Base-by-base conservation (phyloP, 2,888 invertebrate genomes). In the Pyralis farinalis region DNA sequence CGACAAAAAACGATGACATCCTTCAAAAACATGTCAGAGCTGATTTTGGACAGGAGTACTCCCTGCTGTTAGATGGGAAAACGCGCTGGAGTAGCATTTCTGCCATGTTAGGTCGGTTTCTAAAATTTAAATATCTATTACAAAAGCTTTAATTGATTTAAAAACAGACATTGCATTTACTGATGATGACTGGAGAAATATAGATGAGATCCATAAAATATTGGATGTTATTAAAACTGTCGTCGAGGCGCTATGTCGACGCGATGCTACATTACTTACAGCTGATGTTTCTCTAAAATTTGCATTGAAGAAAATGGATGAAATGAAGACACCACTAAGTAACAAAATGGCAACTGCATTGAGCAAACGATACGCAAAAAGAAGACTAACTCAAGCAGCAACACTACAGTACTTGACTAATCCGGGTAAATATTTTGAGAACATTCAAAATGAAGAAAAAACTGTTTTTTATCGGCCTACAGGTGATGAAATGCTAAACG, bases 391-490 rank as follows among this genome's bases (percentile, higher is more conserved):
- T 27, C 3, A 4, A 9, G 42, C 39, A 43, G 32, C 37, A 40
- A 37, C 37, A 42, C 40, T 46, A 37, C 36, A 46, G 32, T 46
- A 43, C 42, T 40, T 43, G 36, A 42, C 34, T 21, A 40, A 42
- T 37, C 45, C 45, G 29, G 42, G 36, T 34, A 43, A 41, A 36
- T 47, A 44, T 44, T 44, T 44, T 43, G 40, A 40, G 32, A 41
- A 43, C 41, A 36, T 40, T 41, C 21, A 40, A 43, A 36, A 41
- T 40, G 42, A 47, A 47, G 43, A 41, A 30, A 37, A 34, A 34
- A 34, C 31, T 34, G 34, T 37, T 37, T 42, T 46, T 44, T 41
- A 27, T 40, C 46, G 41, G 36, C 41, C 46, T 41, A 30, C 37
- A 12, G 33, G 42, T 40, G 42, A 47, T 35, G 40, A 40, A 40